Base-by-base conservation (phyloP, 2,797 vertebrate species). In the Gymnothorax reevesii region DNA sequence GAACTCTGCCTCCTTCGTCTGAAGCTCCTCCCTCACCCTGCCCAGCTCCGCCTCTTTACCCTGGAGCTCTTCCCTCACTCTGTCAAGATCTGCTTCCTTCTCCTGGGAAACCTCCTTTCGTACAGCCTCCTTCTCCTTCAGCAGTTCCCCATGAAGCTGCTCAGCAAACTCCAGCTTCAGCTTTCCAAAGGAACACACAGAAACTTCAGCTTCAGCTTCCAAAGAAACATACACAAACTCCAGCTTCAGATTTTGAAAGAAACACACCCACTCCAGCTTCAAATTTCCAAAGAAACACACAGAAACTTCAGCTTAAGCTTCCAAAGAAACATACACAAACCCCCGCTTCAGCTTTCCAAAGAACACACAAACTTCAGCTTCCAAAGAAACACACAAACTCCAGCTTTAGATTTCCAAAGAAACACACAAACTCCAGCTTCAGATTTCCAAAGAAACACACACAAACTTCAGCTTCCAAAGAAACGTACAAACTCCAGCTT, bases 151-250 rank as follows among this genome's bases (percentile, higher is more conserved):
- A 0, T 7, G 85, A 60, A 94, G 90, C 87, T 92, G 91, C 77
- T 86, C 91, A 8, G 90, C 89, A 90, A 94, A 93, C 62, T 93
- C 89, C 85, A 90, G 89, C 88, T 94, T 94, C 85, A 94, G 57
- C 94, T 96, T 83, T 15, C 15, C 33, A 64, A 8, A 77, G 20
- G 7, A 77, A 52, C 1, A 49, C 49, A 5, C 17, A 42, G 2
- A 75, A 77, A 13, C 17, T 93, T 89, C 85, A 90, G 89, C 88
- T 94, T 94, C 85, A 94, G 57, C 94, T 96, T 15, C 15, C 33
- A 64, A 8, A 77, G 20, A 27, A 22, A 52, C 15, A 79, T 7
- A 17, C 10, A 49, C 27, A 0, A 66, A 13, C 17, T 93, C 89
- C 85, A 90, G 89, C 88, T 94, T 94, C 85, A 94, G 57, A 94